Percentiles rank a stretch among this genome's conserved stretches.
phyloP scores from a whole-genome alignment of 2,113 vertebrate species.

The Heteronetta atricapilla region DNA sequence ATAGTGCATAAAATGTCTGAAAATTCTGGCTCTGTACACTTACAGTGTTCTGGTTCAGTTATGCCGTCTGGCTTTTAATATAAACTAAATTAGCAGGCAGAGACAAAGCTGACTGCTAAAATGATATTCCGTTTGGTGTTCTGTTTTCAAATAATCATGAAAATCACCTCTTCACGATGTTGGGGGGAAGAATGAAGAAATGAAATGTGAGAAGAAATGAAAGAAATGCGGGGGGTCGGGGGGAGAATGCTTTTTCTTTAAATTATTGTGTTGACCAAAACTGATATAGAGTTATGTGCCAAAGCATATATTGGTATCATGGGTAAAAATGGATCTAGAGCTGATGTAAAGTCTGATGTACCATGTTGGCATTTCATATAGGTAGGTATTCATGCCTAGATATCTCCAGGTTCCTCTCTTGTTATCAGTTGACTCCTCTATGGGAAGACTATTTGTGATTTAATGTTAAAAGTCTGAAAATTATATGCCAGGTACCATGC shows the following conservation, averaged over 20 bases:
- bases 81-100: neutral
- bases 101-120: neutral
- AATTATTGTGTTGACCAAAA: neutral
- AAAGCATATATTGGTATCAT: neutral
- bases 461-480: neutral
- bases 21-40: neutral
- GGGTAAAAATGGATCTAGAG: neutral
- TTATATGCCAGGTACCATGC: neutral
- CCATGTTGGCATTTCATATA: fast-evolving
- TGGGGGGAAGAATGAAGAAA: neutral
- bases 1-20: neutral
- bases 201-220: neutral
- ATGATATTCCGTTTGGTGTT: neutral
- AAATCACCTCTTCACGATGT: neutral
- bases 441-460: neutral
- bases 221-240: neutral
- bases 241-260: neutral
- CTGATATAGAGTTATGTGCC: fast-evolving
- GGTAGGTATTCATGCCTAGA: neutral
- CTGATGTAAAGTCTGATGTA: neutral
- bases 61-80: neutral
- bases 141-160: neutral
- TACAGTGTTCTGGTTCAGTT: neutral
- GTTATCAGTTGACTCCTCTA: neutral
- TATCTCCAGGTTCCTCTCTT: neutral